Evolutionary conservation across 2,888 invertebrate genomes (phyloP), one percentile per base, ranked within the genome.

Genomic region (Megastigmus dorsalis): DNA sequence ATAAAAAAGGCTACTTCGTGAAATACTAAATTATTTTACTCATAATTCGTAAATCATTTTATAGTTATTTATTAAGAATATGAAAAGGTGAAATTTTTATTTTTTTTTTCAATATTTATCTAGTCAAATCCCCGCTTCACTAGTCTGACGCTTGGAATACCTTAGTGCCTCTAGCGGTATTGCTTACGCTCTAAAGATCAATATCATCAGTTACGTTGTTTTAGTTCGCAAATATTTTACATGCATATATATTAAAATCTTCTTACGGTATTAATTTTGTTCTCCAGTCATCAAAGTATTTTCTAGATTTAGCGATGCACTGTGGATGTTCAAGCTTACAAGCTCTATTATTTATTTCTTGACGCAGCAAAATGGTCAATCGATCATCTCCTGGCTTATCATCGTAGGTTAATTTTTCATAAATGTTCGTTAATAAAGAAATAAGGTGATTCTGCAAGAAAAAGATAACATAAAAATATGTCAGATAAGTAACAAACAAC

Each of bases 271-370:
- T 67, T 0, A 9, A 26, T 7, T 30, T 20, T 13, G 63, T 68
- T 18, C 28, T 79, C 90, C 90, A 91, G 18, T 74, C 79, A 1
- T 80, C 80, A 83, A 91, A 91, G 77, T 83, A 82, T 1, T 83
- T 74, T 10, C 63, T 80, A 1, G 89, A 90, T 20, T 87, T 88
- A 3, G 75, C 50, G 7, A 91, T 82, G 72, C 93, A 93, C 0
- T 90, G 85, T 10, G 89, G 85, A 0, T 91, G 85, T 76, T 90
- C 90, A 36, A 91, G 88, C 54, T 88, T 86, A 74, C 93, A 93
- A 0, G 92, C 89, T 90, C 91, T 91, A 13, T 88, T 85, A 81
- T 91, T 89, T 0, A 93, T 86, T 55, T 90, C 88, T 85, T 89
- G 89, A 65, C 92, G 88, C 43, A 91, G 88, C 41, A 91, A 86